Evolutionary conservation across 2,113 vertebrate genomes (phyloP).

Genomic region (Sapayoa aenigma): DNA sequence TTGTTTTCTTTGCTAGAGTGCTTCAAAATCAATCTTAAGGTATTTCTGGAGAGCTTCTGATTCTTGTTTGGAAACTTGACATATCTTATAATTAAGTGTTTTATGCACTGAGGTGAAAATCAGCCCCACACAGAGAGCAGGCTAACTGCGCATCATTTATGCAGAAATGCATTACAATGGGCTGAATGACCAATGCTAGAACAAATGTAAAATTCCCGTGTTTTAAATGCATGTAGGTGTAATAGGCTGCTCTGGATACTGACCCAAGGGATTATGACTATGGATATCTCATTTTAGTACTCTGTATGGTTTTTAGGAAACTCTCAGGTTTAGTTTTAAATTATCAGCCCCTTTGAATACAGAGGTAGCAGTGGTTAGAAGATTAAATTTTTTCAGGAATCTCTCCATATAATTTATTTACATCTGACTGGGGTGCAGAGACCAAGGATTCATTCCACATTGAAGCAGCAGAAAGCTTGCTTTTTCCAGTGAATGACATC

Average conservation of each 20-base stretch:
- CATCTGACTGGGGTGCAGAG: neutral
- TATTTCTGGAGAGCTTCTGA: constrained; percentile 41
- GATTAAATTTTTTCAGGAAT: neutral
- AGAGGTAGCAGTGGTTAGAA: neutral
- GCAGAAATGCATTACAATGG: neutral
- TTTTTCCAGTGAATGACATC: neutral
- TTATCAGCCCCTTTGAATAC: neutral
- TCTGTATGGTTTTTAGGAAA: neutral
- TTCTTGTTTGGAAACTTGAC: constrained; percentile 55
- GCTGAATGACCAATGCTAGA: neutral
- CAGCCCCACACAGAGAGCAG: constrained; percentile 42
- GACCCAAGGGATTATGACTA: neutral
- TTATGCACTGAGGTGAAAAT: constrained; percentile 50
- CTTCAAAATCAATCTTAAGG: constrained; percentile 33
- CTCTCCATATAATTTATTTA: neutral
- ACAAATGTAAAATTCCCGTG: neutral
- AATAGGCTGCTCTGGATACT: neutral
- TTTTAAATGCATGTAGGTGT: neutral
- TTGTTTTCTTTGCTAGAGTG: constrained; percentile 18
- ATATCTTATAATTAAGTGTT: constrained; percentile 49
- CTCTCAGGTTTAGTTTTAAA: neutral
- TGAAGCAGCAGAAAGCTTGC: neutral
- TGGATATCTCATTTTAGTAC: neutral
- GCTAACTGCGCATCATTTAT: neutral
- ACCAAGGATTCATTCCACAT: neutral